Conservation (phyloP, 2,888 invertebrate genomes). For the Linyphia triangularis region DNA sequence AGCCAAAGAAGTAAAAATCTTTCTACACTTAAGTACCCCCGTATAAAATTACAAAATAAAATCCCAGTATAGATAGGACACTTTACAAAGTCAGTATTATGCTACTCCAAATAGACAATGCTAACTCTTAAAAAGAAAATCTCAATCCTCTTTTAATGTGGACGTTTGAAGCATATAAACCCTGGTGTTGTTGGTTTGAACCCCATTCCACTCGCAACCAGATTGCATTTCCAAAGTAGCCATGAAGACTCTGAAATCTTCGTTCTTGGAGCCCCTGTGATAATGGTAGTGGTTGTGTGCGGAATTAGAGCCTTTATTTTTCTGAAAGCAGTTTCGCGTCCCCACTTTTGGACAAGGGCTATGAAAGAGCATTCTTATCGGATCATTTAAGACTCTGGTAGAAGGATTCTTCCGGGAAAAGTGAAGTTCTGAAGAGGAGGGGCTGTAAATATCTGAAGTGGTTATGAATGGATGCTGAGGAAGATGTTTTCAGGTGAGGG, state of each 20-base stretch:
- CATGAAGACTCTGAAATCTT: background rate
- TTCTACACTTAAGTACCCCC: background rate
- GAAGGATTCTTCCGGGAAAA: conserved; percentile 17
- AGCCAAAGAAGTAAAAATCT: too few species aligned
- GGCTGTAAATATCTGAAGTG: conserved; percentile 32
- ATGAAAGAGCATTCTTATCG: conserved; percentile 36
- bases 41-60: background rate
- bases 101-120: background rate
- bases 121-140: too few species aligned
- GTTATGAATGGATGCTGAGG: background rate
- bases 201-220: conserved; percentile 16
- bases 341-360: background rate
- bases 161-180: background rate
- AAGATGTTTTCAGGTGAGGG: background rate
- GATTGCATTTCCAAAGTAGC: conserved; percentile 30
- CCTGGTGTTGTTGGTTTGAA: conserved; percentile 1
- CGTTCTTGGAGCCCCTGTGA: background rate
- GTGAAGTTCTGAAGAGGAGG: conserved; percentile 34
- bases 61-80: background rate
- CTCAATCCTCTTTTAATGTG: background rate
- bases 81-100: background rate
- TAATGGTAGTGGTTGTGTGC: conserved; percentile 10
- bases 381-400: conserved; percentile 19
- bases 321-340: background rate
- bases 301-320: conserved; percentile 6